Conservation (phyloP, 2,888 invertebrate species). For the Stomorhina lunata region DNA sequence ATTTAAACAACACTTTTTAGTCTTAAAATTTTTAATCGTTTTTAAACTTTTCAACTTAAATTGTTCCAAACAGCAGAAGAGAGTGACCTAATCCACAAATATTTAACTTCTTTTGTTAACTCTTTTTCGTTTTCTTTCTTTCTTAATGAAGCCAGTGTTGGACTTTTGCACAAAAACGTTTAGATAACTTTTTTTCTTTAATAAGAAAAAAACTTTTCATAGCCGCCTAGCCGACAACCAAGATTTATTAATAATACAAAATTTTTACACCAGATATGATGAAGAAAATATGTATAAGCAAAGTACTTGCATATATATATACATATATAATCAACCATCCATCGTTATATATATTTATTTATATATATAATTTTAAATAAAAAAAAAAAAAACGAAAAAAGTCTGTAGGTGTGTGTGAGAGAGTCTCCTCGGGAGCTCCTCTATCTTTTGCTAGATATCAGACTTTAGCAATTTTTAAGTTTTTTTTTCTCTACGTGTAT, state of each 20-base stretch:
- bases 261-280: slow-evolving; percentile 58
- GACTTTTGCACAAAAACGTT: slow-evolving; percentile 20
- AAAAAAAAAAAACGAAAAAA: slow-evolving; percentile 50
- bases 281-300: slow-evolving; percentile 65
- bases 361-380: slow-evolving; percentile 30
- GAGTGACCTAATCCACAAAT: slow-evolving; percentile 22
- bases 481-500: not conserved
- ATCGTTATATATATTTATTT: slow-evolving; percentile 42
- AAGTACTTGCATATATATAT: slow-evolving; percentile 36
- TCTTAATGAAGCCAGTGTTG: too few species aligned
- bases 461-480: slow-evolving; percentile 36
- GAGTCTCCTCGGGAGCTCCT: slow-evolving; percentile 30
- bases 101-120: too few species aligned
- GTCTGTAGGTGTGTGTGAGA: slow-evolving; percentile 28
- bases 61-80: not conserved
- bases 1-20: slow-evolving; percentile 10
- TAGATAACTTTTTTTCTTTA: slow-evolving; percentile 12
- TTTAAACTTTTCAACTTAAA: not conserved
- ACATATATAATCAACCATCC: slow-evolving; percentile 33
- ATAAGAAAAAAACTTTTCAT: slow-evolving; percentile 26
- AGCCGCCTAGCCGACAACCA: slow-evolving; percentile 28
- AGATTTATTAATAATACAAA: slow-evolving; percentile 48
- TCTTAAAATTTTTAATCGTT: slow-evolving; percentile 3
- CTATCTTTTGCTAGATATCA: slow-evolving; percentile 13
- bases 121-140: too few species aligned